Evolutionary conservation across 2,888 invertebrate species (phyloP).

Genomic region (Quadroppia sp.): DNA sequence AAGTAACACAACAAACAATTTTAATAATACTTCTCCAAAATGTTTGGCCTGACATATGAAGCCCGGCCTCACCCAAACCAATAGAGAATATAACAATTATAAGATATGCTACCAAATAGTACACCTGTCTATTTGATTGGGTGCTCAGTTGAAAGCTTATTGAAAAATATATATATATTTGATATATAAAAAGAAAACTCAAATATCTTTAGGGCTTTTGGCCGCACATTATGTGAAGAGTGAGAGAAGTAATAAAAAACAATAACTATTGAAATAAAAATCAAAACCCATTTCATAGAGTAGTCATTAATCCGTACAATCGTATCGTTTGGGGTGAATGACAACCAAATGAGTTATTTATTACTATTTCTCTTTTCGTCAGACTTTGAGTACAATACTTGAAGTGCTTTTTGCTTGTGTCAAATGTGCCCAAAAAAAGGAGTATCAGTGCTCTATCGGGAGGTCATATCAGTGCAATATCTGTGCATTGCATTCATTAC

Average conservation of each 20-base stretch:
- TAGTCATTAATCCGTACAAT: not conserved
- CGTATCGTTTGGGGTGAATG: constrained; percentile 14
- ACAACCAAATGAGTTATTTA: constrained; percentile 20
- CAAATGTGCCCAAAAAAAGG: constrained; percentile 10
- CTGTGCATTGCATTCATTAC: not conserved
- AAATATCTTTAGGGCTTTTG: not conserved
- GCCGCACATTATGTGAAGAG: not conserved
- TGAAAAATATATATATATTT: not conserved
- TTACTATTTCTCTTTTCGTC: not conserved
- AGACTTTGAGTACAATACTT: not conserved
- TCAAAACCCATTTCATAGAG: not conserved
- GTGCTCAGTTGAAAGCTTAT: not conserved
- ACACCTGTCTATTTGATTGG: not conserved
- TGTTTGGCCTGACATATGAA: not conserved
- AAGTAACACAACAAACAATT: constrained; percentile 27
- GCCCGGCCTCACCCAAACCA: constrained; percentile 4
- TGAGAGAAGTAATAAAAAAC: not conserved
- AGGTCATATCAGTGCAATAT: no score
- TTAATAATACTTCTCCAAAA: not conserved
- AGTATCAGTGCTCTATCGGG: constrained; percentile 17
- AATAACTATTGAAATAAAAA: not conserved
- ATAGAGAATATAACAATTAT: not conserved
- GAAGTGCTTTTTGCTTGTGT: not conserved
- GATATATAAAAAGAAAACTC: not conserved
- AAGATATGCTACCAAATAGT: not conserved